Evolutionary conservation across 1,140 invertebrate genomes (phyloP), one percentile per base, ranked within the genome.

Genomic region (Pseudachorutes palmiensis): DNA sequence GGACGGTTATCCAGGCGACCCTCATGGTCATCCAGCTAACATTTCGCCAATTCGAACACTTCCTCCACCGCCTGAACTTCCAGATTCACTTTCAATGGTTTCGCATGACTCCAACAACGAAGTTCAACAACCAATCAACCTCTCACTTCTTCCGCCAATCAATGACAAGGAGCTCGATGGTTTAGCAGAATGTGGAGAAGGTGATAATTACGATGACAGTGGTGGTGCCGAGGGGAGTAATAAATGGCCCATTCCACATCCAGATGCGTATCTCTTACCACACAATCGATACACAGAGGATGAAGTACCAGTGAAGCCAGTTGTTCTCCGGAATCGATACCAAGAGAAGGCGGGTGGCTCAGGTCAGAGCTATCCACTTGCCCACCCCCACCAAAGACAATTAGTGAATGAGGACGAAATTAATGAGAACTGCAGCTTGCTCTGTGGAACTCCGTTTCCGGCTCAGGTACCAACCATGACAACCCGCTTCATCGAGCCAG

Each of bases 1-100:
- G 49, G 28, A 26, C 63, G 65, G 69, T 14, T 73, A 69, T 29
- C 72, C 70, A 28, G 70, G 67, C 65, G 67, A 73, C 62, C 69
- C 70, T 28, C 67, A 55, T 62, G 70, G 60, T 1, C 68, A 71
- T 33, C 70, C 72, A 22, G 58, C 48, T 1, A 74, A 74, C 41
- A 74, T 74, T 57, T 74, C 72, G 26, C 72, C 72, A 45, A 66
- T 64, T 5, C 48, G 68, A 48, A 71, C 68, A 2, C 64, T 71
- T 12, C 72, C 72, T 22, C 72, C 72, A 28, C 71, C 71, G 2
- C 69, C 72, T 33, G 72, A 74, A 24, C 68, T 71, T 49, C 70
- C 70, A 2, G 70, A 71, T 31, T 70, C 70, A 1, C 31, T 71
- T n/a, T 74, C 72, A 49, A 29, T 69, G 1, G 60, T 73, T 24